phyloP scores from a whole-genome alignment of 2,797 vertebrate species.

The Chaunax sp. region DNA sequence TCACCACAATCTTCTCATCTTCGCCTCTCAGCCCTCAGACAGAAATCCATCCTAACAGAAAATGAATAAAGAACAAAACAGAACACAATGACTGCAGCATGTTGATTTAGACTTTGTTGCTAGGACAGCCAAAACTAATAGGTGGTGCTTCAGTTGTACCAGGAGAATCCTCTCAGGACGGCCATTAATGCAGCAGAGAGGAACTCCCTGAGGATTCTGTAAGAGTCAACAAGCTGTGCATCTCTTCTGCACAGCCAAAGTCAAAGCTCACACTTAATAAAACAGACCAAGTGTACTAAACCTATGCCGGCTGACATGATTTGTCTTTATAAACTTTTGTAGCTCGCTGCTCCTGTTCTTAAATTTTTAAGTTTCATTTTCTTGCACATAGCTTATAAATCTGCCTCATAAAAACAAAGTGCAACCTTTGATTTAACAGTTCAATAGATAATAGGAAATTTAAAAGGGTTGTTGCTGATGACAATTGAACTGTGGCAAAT shows the following conservation, averaged over 20 bases:
- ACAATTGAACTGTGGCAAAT: neutral
- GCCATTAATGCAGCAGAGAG: conserved; percentile 59
- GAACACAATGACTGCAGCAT: neutral
- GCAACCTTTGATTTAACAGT: too few relatives aligned
- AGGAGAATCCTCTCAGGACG: conserved; percentile 63
- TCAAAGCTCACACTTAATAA: conserved; percentile 22
- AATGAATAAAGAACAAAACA: too few relatives aligned
- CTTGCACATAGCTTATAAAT: neutral
- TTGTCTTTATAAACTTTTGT: neutral
- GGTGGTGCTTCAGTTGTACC: conserved; percentile 63
- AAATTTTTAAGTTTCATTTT: too few relatives aligned
- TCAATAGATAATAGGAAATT: neutral
- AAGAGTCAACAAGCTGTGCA: conserved; percentile 76
- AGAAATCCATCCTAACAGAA: neutral
- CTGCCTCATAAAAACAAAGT: neutral
- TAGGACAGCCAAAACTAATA: conserved; percentile 72
- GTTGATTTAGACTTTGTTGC: conserved; percentile 62
- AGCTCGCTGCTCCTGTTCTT: neutral
- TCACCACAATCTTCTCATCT: neutral
- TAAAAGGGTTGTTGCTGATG: neutral
- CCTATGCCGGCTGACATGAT: neutral
- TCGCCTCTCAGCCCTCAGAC: neutral
- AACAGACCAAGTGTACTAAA: neutral
- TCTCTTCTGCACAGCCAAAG: conserved; percentile 33
- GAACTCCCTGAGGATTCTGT: conserved; percentile 53